Percentiles rank a stretch among this genome's conserved stretches.
Evolutionary conservation across 2,888 invertebrate genomes (phyloP).

Genomic region (Spodoptera exigua): DNA sequence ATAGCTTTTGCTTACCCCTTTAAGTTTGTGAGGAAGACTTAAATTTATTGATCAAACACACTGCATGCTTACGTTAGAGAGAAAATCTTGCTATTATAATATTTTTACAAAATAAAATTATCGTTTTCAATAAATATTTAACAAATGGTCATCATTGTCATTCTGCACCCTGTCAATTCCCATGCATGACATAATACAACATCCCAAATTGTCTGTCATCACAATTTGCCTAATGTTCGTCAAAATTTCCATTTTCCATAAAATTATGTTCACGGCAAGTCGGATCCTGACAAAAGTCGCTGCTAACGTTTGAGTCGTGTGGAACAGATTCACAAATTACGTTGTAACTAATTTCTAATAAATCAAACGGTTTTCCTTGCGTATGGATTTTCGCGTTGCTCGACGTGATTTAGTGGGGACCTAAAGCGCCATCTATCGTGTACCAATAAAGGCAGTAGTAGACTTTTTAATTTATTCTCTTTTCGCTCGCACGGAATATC

Average conservation of each 20-base stretch:
- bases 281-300: constrained; percentile 33
- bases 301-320: constrained; percentile 50
- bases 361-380: constrained; percentile 67
- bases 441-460: constrained; percentile 58
- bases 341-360: constrained; percentile 69
- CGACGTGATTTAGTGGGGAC: constrained; percentile 55
- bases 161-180: constrained; percentile 25
- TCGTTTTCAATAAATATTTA: no score
- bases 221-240: constrained; percentile 41
- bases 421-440: constrained; percentile 59
- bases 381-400: constrained; percentile 67
- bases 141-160: constrained; percentile 8
- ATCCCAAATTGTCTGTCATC: constrained; percentile 38
- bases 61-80: no score
- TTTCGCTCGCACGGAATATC: constrained; percentile 36
- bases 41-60: no score
- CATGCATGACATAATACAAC: constrained; percentile 16
- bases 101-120: no score
- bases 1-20: no score
- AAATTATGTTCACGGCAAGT: constrained; percentile 45
- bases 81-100: no score
- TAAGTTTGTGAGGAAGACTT: no score
- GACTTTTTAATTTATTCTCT: constrained; percentile 61
- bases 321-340: constrained; percentile 63
- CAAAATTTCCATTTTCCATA: constrained; percentile 43